Evolutionary conservation across 2,797 vertebrate species (phyloP), one percentile per base, ranked within the genome.

Genomic region (Lagodon rhomboides): DNA sequence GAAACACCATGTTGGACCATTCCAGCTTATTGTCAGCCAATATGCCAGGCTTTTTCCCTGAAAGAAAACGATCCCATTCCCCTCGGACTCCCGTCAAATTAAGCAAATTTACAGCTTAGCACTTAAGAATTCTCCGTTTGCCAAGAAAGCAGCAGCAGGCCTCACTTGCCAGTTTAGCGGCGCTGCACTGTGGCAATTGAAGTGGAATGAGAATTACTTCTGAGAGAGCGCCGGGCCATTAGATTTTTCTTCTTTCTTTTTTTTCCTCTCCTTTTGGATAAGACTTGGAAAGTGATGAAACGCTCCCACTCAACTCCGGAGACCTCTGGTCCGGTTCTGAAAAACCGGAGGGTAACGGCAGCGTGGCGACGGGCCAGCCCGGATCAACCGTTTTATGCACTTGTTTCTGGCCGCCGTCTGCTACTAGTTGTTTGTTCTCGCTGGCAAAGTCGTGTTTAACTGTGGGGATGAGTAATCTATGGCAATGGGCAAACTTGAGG

Each of bases 21-120:
- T 94, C 77, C 89, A 47, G 89, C 92, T 93, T 89, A 92, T 94
- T 93, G 93, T 93, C 93, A 90, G 91, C 91, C 92, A 93, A 92
- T 93, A 92, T 93, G 92, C 92, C 92, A 80, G 88, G 79, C 84
- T 94, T 95, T 92, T 89, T 85, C 91, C 88, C 91, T 84, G 87
- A 91, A 94, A 93, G 90, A 92, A 95, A 95, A 93, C 77, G 87
- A 93, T 92, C 86, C 89, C 90, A 81, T 92, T 93, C 91, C 92
- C 91, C 86, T 90, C 89, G 86, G 95, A 95, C 94, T 93, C 87
- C 23, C 87, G 95, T 95, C 95, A 96, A 94, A 96, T 96, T 94
- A 95, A 93, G 93, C 93, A 93, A 95, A 96, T 95, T 95, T 95
- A 96, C 93, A 94, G 93, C 94, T 94, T 91, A 92, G 92, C 95